These are phyloP conservation scores for Julus scandinavius DNA, from an alignment of 2,888 invertebrate genomes.

Conservation along the genomic window DNA sequence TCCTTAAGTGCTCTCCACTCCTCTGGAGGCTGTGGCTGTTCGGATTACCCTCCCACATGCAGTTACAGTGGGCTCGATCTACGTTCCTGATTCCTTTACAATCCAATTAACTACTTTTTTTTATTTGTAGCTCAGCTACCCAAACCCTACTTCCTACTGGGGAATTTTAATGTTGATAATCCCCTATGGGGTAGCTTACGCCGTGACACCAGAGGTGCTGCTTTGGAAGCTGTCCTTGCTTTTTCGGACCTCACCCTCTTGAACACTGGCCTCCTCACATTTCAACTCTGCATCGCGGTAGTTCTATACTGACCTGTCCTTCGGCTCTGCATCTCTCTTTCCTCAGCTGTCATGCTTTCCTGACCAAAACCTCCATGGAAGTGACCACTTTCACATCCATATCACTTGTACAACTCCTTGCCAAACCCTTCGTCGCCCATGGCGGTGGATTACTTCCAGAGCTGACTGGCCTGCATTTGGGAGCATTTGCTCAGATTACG, in stretches of 20 bases:
- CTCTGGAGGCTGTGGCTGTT: neutral
- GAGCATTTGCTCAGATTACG: neutral
- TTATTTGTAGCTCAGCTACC: neutral
- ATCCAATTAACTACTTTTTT: neutral
- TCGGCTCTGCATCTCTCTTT: neutral
- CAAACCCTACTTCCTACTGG: neutral
- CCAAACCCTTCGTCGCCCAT: neutral
- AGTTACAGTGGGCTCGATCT: neutral
- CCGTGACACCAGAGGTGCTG: neutral
- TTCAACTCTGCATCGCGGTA: neutral
- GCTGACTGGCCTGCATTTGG: neutral
- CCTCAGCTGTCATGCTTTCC: neutral
- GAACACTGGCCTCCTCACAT: neutral
- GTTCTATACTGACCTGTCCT: neutral
- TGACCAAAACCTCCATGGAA: slow-evolving; percentile 65
- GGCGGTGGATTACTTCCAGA: neutral
- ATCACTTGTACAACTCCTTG: neutral
- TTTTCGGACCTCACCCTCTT: neutral
- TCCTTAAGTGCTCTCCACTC: neutral
- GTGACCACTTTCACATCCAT: neutral
- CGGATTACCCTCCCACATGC: neutral
- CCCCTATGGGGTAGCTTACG: neutral
- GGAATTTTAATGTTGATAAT: neutral
- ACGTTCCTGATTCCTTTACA: neutral
- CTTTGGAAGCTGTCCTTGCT: neutral